Percentiles rank a stretch among this genome's conserved stretches.
phyloP scores from a whole-genome alignment of 2,113 vertebrate genomes.

The human (Homo sapiens) region GRCh38 chr12:3458001-3458500 shows the following conservation, averaged over 20 bases:
- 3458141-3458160: no score
- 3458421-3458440: no score
- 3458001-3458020: no score
- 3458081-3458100: no score
- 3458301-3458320: not conserved
- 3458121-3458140: no score
- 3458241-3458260: not conserved
- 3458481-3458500: no score
- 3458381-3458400: not conserved
- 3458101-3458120: no score
- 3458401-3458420: not conserved
- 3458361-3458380: rapidly evolving
- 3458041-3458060: no score
- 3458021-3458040: no score
- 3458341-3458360: not conserved
- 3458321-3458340: rapidly evolving
- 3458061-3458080: no score
- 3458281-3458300: not conserved
- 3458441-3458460: no score
- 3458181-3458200: not conserved
- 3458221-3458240: not conserved
- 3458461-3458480: not conserved
- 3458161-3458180: not conserved
- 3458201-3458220: not conserved
- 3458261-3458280: not conserved